Conservation (phyloP, 35 echinoderm and acorn worm species). For the Chiridota heheva region DNA sequence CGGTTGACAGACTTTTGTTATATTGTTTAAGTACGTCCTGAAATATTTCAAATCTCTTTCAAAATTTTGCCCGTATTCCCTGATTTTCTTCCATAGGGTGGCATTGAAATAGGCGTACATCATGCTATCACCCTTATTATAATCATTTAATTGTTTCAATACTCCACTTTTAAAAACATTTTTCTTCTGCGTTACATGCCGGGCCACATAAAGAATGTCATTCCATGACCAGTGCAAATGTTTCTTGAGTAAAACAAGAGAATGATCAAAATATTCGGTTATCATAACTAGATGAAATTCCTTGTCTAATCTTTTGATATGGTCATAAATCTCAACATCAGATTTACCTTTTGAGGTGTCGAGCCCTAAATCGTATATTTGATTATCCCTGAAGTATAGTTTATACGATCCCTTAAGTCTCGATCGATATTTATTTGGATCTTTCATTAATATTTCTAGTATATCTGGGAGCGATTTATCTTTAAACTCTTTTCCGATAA, state of each 20-base stretch:
- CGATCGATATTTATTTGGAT: background rate
- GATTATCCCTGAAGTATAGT: slow-evolving; percentile 43
- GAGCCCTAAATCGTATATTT: slow-evolving; percentile 46
- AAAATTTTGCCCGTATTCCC: slow-evolving; percentile 48
- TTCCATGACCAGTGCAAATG: slow-evolving; percentile 50
- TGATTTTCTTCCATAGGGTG: slow-evolving; percentile 62
- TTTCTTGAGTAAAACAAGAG: slow-evolving; percentile 50
- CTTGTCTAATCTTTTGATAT: slow-evolving; percentile 14
- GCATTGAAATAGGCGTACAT: slow-evolving; percentile 56
- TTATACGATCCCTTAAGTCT: background rate
- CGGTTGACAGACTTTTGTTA: too few species aligned
- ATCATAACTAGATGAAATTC: slow-evolving; percentile 59
- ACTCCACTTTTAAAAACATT: background rate
- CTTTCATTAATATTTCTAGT: slow-evolving; percentile 4
- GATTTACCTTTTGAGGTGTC: background rate
- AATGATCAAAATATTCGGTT: slow-evolving; percentile 71
- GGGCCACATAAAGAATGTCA: slow-evolving; percentile 60
- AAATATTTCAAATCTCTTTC: slow-evolving; percentile 54
- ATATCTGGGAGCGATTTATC: background rate
- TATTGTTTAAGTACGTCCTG: background rate
- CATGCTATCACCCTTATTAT: slow-evolving; percentile 43
- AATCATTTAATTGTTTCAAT: slow-evolving; percentile 7
- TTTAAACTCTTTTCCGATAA: background rate
- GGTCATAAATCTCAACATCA: background rate
- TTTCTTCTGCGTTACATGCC: background rate